Evolutionary conservation across 2,797 vertebrate genomes (phyloP).

Genomic region (Cynodonichthys magdalenae): DNA sequence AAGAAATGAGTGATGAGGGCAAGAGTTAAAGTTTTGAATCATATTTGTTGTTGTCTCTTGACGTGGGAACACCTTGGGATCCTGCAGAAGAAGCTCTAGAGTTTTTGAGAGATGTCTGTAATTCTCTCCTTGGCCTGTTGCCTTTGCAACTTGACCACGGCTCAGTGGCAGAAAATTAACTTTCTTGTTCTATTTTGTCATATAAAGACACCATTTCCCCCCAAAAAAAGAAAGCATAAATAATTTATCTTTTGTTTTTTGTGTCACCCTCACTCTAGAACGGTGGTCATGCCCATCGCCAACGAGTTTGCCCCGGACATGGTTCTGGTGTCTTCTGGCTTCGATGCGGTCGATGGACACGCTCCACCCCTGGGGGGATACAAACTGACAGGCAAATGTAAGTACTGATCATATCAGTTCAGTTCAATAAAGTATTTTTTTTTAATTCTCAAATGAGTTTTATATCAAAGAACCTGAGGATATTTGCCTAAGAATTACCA

Average conservation of each 20-base stretch:
- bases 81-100: too few species aligned
- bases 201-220: background rate
- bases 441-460: background rate
- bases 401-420: constrained; percentile 61
- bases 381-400: constrained; percentile 93
- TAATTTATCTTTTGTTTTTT: too few species aligned
- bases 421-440: too few species aligned
- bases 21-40: too few species aligned
- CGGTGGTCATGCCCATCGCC: constrained; percentile 95
- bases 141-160: too few species aligned
- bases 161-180: too few species aligned
- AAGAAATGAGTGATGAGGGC: background rate
- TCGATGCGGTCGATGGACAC: constrained; percentile 94
- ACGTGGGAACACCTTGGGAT: too few species aligned
- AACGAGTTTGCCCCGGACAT: constrained; percentile 93
- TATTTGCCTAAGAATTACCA: too few species aligned
- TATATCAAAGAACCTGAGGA: background rate
- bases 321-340: constrained; percentile 94
- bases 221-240: too few species aligned
- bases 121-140: too few species aligned
- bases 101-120: too few species aligned
- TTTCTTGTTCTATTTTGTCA: background rate
- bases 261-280: constrained; percentile 70
- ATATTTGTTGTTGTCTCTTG: too few species aligned
- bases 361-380: constrained; percentile 93